Conservation (phyloP, 2,888 invertebrate species). For the Drosophila peninsularis region DNA sequence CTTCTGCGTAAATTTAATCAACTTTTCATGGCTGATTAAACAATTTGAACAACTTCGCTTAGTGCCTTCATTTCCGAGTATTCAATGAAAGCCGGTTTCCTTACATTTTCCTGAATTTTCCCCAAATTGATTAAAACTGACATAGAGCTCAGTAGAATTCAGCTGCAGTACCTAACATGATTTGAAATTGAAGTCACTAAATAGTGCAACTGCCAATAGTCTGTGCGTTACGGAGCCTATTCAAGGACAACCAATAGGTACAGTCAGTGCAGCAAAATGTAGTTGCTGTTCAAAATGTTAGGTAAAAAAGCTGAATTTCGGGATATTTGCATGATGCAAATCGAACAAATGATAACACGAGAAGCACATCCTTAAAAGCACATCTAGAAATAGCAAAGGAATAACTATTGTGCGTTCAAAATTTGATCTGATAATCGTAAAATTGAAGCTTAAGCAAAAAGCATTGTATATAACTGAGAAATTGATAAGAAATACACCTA, state of each 20-base stretch:
- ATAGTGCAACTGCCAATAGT: not conserved
- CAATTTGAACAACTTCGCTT: constrained; percentile 2
- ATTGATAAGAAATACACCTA: too few relatives aligned
- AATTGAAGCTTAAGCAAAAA: too few relatives aligned
- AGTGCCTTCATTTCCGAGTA: constrained; percentile 1
- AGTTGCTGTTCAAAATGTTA: not conserved
- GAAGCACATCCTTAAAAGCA: not conserved
- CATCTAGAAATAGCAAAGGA: too few relatives aligned
- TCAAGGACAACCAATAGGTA: not conserved
- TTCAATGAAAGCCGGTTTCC: not conserved
- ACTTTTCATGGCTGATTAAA: not conserved
- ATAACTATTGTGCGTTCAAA: too few relatives aligned
- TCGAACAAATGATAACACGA: not conserved
- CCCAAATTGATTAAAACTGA: not conserved
- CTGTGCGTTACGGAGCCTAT: not conserved
- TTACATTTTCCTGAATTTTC: not conserved
- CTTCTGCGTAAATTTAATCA: not conserved
- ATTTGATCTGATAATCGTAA: too few relatives aligned
- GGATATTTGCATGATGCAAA: not conserved
- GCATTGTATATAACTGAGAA: too few relatives aligned
- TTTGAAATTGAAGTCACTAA: not conserved
- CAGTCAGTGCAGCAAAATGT: not conserved
- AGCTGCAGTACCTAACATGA: not conserved
- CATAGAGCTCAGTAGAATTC: not conserved
- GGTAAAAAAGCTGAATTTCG: not conserved